Base-by-base conservation (phyloP, 2,888 invertebrate genomes). In the Geotrupes spiniger region DNA sequence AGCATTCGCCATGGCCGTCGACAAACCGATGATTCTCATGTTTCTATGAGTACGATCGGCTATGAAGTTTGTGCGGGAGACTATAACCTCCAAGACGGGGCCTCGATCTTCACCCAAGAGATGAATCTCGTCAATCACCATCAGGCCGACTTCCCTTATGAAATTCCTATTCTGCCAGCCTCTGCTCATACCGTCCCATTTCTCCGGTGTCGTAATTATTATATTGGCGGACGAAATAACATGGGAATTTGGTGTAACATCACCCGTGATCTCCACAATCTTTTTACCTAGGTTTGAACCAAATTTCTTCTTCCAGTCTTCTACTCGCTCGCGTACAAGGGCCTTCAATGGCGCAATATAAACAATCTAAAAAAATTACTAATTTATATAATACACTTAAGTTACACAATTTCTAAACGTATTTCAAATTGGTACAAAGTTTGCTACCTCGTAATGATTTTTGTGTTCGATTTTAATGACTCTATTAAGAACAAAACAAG, bases 341-440 rank as follows among this genome's bases (percentile, higher is more conserved):
- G 99, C 98, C 76, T 99, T 99, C 52, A 99, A 70, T 0, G 99
- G 99, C 0, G 99, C 99, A 58, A 99, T 97, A 69, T 99, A 99
- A 0, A 99, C 96, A 12, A 94, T 84, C 86, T 87, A 59, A 33
- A 75, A 72, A 17, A 4, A 29, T 29, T 29, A 4, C 11, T 33
- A 2, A 33, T 31, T 31, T 42, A 31, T 6, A 31, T 4, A 3
- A 11, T 21, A 4, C 31, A 29, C 6, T 26, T 26, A 6, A 26
- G 27, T 26, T 6, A 26, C 27, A 26, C 27, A n/a, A 6, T 6
- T 26, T 26, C 6, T 26, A n/a, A 26, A 26, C n/a, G 6, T 26
- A 6, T 26, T 26, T 26, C 27, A 26, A 26, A 26, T n/a, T n/a
- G n/a, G n/a, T n/a, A n/a, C n/a, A n/a, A n/a, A n/a, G n/a, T n/a